A percentile compares a stretch with the other conserved stretches of the same genome.
Conservation (phyloP, 2,113 vertebrate genomes). For the Elephas maximus region DNA sequence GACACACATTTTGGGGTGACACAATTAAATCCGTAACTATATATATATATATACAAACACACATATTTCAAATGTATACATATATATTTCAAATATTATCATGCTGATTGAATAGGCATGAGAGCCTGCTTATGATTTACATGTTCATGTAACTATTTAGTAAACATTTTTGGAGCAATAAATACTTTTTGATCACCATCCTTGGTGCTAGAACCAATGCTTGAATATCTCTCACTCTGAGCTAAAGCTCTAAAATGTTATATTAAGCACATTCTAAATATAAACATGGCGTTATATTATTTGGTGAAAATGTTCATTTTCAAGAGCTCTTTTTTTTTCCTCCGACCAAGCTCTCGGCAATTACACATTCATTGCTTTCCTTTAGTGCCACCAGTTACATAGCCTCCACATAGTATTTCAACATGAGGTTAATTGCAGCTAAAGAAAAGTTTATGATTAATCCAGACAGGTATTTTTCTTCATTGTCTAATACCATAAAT, state of each 20-base stretch:
- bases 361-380: slow-evolving; percentile 73
- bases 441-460: slow-evolving; percentile 85
- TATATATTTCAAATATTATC: background rate
- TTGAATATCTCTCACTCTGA: background rate
- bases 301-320: slow-evolving; percentile 65
- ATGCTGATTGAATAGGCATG: background rate
- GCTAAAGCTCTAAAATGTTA: slow-evolving; percentile 16
- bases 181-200: background rate
- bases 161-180: background rate
- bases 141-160: background rate
- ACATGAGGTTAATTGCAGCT: slow-evolving; percentile 75
- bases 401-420: slow-evolving; percentile 74
- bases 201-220: background rate
- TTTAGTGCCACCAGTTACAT: slow-evolving; percentile 66
- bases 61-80: background rate
- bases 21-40: no score
- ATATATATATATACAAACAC: no score
- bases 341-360: slow-evolving; percentile 38
- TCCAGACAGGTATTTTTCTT: slow-evolving; percentile 81
- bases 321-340: background rate
- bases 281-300: slow-evolving; percentile 51
- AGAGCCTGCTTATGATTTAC: background rate
- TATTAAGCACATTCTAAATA: slow-evolving; percentile 46
- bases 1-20: no score
- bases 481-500: slow-evolving; percentile 86